These are phyloP conservation scores for Catharus minimus DNA, from an alignment of 2,113 vertebrate genomes.

Conservation along the genomic window DNA sequence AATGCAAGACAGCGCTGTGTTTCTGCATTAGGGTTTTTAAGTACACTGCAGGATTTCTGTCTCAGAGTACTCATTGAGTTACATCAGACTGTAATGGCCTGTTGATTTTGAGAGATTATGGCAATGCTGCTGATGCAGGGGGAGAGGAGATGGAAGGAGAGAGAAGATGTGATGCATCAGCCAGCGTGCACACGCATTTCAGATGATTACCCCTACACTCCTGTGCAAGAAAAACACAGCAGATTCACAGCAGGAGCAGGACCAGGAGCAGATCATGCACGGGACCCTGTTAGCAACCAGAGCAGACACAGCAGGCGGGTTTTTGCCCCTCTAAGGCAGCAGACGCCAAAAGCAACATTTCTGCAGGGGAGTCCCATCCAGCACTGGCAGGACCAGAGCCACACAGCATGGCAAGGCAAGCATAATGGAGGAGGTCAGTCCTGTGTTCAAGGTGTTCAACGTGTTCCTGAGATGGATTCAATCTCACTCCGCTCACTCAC, in stretches of 20 bases:
- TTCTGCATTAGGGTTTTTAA: slow-evolving; percentile 57
- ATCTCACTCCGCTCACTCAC: slow-evolving; percentile 12
- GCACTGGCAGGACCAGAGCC: not conserved
- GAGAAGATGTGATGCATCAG: slow-evolving; percentile 1
- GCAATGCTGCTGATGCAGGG: slow-evolving; percentile 34
- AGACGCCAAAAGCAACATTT: slow-evolving; percentile 9
- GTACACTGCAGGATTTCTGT: slow-evolving; percentile 59
- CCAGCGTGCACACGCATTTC: not conserved
- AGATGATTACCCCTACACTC: not conserved
- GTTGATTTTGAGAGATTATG: slow-evolving; percentile 65
- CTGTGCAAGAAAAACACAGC: rapidly evolving
- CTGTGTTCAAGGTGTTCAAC: not conserved
- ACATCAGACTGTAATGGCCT: slow-evolving; percentile 64
- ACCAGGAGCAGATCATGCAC: rapidly evolving
- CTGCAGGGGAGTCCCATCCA: not conserved
- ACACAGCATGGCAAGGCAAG: not conserved
- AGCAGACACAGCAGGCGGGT: rapidly evolving
- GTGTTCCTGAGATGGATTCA: slow-evolving; percentile 22
- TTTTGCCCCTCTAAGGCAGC: not conserved
- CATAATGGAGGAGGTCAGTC: not conserved
- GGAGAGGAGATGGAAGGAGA: slow-evolving; percentile 30
- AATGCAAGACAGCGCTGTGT: slow-evolving; percentile 24
- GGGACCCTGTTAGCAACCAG: not conserved
- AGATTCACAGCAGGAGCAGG: not conserved
- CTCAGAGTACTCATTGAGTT: slow-evolving; percentile 59